phyloP scores from a whole-genome alignment of 2,888 invertebrate species.

The Lamellibrachia columna region DNA sequence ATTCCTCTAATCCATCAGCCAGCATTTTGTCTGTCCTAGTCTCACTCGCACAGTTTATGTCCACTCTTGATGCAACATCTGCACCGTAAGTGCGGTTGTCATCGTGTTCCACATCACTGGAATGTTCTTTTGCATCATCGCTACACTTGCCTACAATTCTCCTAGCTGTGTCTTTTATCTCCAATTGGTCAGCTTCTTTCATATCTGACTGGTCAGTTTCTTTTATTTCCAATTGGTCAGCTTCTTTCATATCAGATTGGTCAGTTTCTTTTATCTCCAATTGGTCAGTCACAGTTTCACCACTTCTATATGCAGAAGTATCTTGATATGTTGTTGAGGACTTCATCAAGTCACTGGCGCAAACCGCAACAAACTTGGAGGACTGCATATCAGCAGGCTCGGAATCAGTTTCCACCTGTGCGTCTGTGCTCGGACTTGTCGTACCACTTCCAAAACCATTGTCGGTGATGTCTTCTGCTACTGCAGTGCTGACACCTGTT shows the following conservation, averaged over 20 bases:
- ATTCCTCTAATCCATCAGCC: background rate
- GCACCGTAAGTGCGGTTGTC: background rate
- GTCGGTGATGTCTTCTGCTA: background rate
- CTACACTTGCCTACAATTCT: background rate
- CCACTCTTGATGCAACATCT: background rate
- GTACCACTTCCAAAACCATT: background rate
- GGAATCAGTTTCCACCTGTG: background rate
- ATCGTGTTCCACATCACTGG: background rate
- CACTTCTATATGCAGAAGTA: background rate
- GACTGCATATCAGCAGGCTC: background rate
- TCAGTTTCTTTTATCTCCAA: no score
- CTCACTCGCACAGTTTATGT: background rate
- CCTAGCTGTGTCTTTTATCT: background rate
- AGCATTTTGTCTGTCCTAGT: background rate
- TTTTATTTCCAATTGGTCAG: background rate
- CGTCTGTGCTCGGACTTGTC: background rate
- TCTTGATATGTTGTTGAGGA: background rate
- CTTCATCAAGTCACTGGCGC: background rate
- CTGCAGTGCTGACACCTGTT: background rate
- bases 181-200: background rate
- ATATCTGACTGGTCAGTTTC: no score
- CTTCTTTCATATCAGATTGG: background rate
- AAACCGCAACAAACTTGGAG: background rate
- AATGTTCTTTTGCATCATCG: background rate
- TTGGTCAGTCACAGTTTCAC: background rate